These are phyloP conservation scores for Madoqua kirkii DNA, from an alignment of 2,113 vertebrate species.

Conservation along the genomic window DNA sequence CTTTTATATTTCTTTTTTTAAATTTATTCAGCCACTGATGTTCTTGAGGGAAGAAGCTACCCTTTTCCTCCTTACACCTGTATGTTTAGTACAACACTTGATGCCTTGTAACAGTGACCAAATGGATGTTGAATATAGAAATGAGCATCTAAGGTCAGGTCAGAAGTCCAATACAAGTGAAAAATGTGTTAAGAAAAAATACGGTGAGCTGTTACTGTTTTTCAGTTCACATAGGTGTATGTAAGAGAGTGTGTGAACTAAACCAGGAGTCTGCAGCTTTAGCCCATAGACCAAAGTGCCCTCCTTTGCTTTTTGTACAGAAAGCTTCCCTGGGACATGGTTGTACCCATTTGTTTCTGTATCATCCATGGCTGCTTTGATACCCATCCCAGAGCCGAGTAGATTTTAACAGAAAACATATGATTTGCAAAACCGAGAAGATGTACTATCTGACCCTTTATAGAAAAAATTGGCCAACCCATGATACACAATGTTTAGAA, in stretches of 20 bases:
- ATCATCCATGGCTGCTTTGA: not conserved
- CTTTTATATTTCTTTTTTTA: not conserved
- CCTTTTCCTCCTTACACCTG: not conserved
- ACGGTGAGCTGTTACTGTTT: not conserved
- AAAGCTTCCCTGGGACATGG: not conserved
- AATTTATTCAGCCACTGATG: not conserved
- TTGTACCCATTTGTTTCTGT: not conserved
- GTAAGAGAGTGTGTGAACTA: not conserved
- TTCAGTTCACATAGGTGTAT: not conserved
- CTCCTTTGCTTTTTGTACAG: not conserved
- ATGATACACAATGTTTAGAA: not conserved
- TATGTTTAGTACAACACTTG: not conserved
- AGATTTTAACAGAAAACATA: not conserved
- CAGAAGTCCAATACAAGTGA: not conserved
- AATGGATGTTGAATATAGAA: not conserved
- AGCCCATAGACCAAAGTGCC: not conserved
- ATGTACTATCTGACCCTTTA: not conserved
- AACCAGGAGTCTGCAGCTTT: not conserved
- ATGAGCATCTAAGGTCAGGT: not conserved
- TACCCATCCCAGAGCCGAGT: not conserved
- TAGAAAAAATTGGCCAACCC: not conserved
- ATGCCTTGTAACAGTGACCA: not conserved
- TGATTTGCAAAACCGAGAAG: not conserved
- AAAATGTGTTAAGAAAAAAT: not conserved
- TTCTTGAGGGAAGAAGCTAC: not conserved